Base-by-base conservation (phyloP, 2,888 invertebrate genomes). In the Eristalis pertinax region DNA sequence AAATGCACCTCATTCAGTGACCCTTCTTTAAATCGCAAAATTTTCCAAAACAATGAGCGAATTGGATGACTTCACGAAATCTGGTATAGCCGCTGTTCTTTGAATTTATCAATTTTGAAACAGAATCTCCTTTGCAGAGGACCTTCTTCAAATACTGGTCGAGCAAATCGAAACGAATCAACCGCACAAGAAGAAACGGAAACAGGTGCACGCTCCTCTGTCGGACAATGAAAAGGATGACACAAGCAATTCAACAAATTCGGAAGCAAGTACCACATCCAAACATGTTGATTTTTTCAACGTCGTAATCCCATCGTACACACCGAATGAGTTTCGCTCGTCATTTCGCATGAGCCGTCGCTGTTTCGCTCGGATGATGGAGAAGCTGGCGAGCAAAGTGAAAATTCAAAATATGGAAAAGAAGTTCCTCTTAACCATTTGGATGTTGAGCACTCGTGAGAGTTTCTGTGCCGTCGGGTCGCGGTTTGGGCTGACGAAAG, bases 271-370 rank as follows among this genome's bases (percentile, higher is more conserved):
- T n/a, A n/a, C n/a, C n/a, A 19, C 13, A 10, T 19, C 19, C 10
- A 80, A 72, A 50, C 15, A 35, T 11, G 10, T 41, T 24, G 63
- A 64, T n/a, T 85, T 85, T 38, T 85, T 64, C 13, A 68, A 68
- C 15, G 35, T 60, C 0, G 22, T 8, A 4, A 65, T 85, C 26
- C 85, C 85, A 38, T 35, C 58, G 1, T 69, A 56, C 43, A 73
- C 68, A 1, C 62, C 58, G 4, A 68, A 65, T 8, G 76, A 85
- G n/a, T 85, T 85, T 32, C 82, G 81, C 2, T 15, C n/a, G 1
- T 35, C 35, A n/a, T 85, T 85, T 29, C 81, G 77, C n/a, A 85
- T 85, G 85, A 82, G 73, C 35, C 85, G 85, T 0, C 22, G 13
- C 2, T 77, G 85, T 8, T 68, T 77, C 0, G 56, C 65, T 1